phyloP scores from a whole-genome alignment of 2,888 invertebrate species.

The Tetragonula carbonaria region DNA sequence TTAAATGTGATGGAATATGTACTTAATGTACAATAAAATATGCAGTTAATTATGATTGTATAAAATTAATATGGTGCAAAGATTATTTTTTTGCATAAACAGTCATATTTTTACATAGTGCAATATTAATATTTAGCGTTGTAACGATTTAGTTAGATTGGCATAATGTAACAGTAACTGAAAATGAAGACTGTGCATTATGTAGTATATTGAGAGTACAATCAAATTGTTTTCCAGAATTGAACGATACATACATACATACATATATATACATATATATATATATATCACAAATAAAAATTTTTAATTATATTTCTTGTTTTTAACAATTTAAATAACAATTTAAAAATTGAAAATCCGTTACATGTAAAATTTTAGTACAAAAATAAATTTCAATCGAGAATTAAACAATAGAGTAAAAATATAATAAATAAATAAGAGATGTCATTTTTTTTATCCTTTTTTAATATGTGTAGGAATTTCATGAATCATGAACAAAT shows the following conservation, averaged over 20 bases:
- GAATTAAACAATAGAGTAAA: slow-evolving; percentile 13
- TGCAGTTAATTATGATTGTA: slow-evolving; percentile 28
- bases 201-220: slow-evolving; percentile 48
- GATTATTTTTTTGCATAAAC: slow-evolving; percentile 42
- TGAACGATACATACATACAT: slow-evolving; percentile 6
- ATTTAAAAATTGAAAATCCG: background rate
- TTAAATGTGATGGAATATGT: slow-evolving; percentile 16
- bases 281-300: slow-evolving; percentile 20
- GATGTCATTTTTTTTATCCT: background rate
- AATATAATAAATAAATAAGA: slow-evolving; percentile 36
- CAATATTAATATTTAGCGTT: slow-evolving; percentile 58
- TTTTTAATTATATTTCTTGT: slow-evolving; percentile 29
- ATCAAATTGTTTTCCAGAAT: slow-evolving; percentile 41
- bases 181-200: slow-evolving; percentile 49
- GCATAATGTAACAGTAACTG: slow-evolving; percentile 36
- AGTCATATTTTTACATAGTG: slow-evolving; percentile 54
- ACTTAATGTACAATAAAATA: slow-evolving; percentile 31
- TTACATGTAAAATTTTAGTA: slow-evolving; percentile 29
- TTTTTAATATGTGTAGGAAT: slow-evolving; percentile 12
- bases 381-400: slow-evolving; percentile 27
- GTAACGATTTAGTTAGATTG: slow-evolving; percentile 32
- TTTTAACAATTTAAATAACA: slow-evolving; percentile 19
- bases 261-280: slow-evolving; percentile 1
- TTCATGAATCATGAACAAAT: background rate
- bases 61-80: slow-evolving; percentile 41